These are phyloP conservation scores for Falco cherrug DNA, from an alignment of 2,797 vertebrate genomes.

Conservation along the genomic window DNA sequence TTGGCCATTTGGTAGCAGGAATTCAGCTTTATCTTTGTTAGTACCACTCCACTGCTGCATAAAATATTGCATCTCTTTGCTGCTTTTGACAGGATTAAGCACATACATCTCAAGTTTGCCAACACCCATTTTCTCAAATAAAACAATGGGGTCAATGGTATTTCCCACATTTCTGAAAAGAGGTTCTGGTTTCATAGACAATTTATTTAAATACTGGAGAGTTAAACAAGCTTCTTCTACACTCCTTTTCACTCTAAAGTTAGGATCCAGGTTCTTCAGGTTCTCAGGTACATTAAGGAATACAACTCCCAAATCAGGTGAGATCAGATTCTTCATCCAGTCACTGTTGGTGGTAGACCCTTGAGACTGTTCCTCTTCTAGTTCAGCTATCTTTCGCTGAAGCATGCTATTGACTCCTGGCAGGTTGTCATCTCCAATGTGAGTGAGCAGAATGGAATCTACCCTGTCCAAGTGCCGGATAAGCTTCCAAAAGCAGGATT, in stretches of 20 bases:
- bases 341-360: constrained; percentile 94
- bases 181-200: constrained; percentile 91
- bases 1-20: constrained; percentile 89
- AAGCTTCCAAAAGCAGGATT: constrained; percentile 98
- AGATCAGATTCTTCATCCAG: constrained; percentile 98
- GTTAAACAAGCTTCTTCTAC: constrained; percentile 90
- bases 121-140: constrained; percentile 99
- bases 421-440: constrained; percentile 93
- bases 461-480: constrained; percentile 95
- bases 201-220: constrained; percentile 90
- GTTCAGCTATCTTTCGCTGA: constrained; percentile 91
- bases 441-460: constrained; percentile 95
- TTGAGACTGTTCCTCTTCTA: constrained; percentile 96
- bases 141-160: constrained; percentile 89
- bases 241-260: constrained; percentile 85
- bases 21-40: constrained; percentile 87
- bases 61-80: constrained; percentile 95
- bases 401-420: constrained; percentile 97
- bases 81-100: constrained; percentile 92
- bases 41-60: constrained; percentile 96
- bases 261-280: constrained; percentile 85
- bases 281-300: constrained; percentile 95
- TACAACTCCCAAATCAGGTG: constrained; percentile 93
- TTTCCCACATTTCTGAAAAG: constrained; percentile 88
- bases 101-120: constrained; percentile 98